Base-by-base conservation (phyloP, 2,888 invertebrate genomes). In the Papilio elwesi region DNA sequence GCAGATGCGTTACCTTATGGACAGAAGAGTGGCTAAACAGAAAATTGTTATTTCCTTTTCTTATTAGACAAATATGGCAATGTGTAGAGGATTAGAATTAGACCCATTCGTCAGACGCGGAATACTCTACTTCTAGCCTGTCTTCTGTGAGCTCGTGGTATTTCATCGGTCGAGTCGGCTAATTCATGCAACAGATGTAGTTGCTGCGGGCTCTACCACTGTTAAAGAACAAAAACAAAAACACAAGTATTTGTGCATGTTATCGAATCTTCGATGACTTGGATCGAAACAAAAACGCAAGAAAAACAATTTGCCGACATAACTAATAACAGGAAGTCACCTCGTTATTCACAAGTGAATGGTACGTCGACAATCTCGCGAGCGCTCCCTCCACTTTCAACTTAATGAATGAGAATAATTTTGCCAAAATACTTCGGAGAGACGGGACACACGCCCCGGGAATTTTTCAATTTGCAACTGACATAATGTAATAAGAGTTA, bases 381-480 rank as follows among this genome's bases (percentile, higher is more conserved):
- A 87, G 84, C 86, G 86, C 88, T 84, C 90, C 90, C 90, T 90
- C 90, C 88, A 89, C 90, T 90, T 89, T 88, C 90, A 85, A 90
- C 91, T 92, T 93, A 93, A 93, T 92, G 92, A 93, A 92, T 91
- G 92, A 91, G 91, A 91, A 92, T 93, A 92, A 93, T 92, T 93
- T 91, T 90, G 91, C 88, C 92, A 92, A 93, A 93, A 93, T 92
- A 92, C 92, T 92, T 92, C 87, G 89, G 85, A 87, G 91, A 89
- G 90, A 88, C 90, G 93, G 91, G 92, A 93, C 92, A 92, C 90
- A 92, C 91, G 91, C 92, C 88, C 87, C 89, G 91, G 92, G 92
- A 93, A 93, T 93, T 93, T 93, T 93, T 93, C 92, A 93, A 93
- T 93, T 93, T 92, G 91, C 91, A 90, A 91, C 93, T 92, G 91